phyloP scores from a whole-genome alignment of 2,797 vertebrate genomes.

The Glyptemys insculpta region DNA sequence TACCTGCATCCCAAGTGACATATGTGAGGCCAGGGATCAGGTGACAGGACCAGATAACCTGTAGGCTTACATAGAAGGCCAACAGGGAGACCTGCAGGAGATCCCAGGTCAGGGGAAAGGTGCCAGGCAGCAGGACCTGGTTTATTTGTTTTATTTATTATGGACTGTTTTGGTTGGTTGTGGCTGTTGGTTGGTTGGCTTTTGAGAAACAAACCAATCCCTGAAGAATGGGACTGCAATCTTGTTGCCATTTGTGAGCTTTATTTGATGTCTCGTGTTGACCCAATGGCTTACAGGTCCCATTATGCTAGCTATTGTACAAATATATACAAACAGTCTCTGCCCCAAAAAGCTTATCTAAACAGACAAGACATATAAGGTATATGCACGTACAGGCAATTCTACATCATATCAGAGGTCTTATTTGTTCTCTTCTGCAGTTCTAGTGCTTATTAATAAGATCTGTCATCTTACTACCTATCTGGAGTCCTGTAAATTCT shows the following conservation, averaged over 20 bases:
- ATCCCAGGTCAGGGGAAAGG: not conserved
- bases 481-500: not conserved
- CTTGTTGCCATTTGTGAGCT: not conserved
- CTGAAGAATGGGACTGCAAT: not conserved
- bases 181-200: not conserved
- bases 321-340: not conserved
- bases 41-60: not conserved
- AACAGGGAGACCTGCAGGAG: not conserved
- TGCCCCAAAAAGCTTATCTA: not conserved
- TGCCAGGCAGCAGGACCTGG: not conserved
- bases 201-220: not conserved
- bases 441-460: constrained; percentile 26
- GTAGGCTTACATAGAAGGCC: not conserved
- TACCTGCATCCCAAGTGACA: not conserved
- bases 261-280: not conserved
- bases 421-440: not conserved
- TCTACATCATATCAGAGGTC: not conserved
- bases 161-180: not conserved
- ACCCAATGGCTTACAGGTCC: not conserved
- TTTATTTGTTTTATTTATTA: not conserved
- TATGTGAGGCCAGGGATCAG: not conserved
- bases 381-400: not conserved
- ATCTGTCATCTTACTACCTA: constrained; percentile 16
- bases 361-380: not conserved
- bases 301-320: not conserved